Base-by-base conservation (phyloP, 2,888 invertebrate species). In the Adelognathus sp. region DNA sequence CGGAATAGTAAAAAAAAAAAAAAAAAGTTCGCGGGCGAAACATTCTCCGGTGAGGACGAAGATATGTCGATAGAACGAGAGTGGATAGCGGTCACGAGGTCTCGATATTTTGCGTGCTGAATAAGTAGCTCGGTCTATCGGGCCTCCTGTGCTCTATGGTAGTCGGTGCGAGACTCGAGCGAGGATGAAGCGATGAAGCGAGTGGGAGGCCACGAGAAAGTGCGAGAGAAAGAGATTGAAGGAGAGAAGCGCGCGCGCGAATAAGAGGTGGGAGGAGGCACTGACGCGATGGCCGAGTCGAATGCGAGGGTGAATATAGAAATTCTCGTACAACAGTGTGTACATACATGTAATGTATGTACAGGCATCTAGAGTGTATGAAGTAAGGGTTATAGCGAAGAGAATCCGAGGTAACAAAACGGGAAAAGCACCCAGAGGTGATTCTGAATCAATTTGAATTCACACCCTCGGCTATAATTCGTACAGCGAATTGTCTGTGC, bases 391-490 rank as follows among this genome's bases (percentile, higher is more conserved):
- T 52, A 52, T 3, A 27, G 6, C 50, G 36, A 52, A 33, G 36
- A 29, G 54, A 33, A 33, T 21, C n/a, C n/a, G 9, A 14, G 36
- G 27, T 3, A 4, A 21, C 46, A 36, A 21, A 6, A 33, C 11
- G 36, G 36, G 85, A 83, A 84, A 85, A 86, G 85, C 83, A 85
- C 83, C 84, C 81, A 63, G 71, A 33, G 73, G 39, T 61, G 67
- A 33, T 67, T 56, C 18, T 24, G 29, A 58, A 52, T 50, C 27
- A 52, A 44, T 44, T 31, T 56, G 56, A n/a, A n/a, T n/a, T n/a
- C n/a, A 33, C 60, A 33, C 33, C 36, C 36, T n/a, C n/a, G n/a
- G n/a, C 66, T 44, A 21, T 66, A 33, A 24, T 56, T 46, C 21
- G 24, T 24, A 33, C 56, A 11, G 6, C 56, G 16, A 72, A 63